Evolutionary conservation across 2,113 vertebrate species (phyloP).

Genomic region (Phalacrocorax aristotelis): DNA sequence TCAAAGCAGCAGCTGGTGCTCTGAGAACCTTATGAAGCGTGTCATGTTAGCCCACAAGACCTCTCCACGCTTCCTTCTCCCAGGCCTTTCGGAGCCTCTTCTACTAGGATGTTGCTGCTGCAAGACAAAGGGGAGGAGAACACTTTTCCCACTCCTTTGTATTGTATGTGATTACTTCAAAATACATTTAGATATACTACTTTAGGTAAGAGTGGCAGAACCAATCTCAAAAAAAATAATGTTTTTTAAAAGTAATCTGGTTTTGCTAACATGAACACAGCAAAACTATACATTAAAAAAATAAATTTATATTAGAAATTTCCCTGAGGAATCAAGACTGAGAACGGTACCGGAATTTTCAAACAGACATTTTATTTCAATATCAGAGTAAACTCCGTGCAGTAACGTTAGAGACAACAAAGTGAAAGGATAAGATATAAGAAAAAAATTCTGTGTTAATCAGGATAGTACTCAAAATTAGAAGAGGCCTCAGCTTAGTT

Average conservation of each 20-base stretch:
- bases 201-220: background rate
- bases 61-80: background rate
- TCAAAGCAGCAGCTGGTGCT: background rate
- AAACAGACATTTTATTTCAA: background rate
- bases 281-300: background rate
- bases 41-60: background rate
- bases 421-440: background rate
- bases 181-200: background rate
- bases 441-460: background rate
- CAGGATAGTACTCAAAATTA: background rate
- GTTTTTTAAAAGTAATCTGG: background rate
- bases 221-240: background rate
- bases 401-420: background rate
- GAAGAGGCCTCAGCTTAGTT: background rate
- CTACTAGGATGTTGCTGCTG: background rate
- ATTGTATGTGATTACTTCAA: background rate
- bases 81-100: background rate
- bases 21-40: background rate
- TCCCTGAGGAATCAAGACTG: background rate
- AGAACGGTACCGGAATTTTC: background rate
- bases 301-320: background rate
- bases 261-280: background rate
- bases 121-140: background rate
- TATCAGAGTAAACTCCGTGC: background rate
- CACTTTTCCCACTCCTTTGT: background rate